phyloP scores from a whole-genome alignment of 2,888 invertebrate species.

The Sabellastarte sp. region DNA sequence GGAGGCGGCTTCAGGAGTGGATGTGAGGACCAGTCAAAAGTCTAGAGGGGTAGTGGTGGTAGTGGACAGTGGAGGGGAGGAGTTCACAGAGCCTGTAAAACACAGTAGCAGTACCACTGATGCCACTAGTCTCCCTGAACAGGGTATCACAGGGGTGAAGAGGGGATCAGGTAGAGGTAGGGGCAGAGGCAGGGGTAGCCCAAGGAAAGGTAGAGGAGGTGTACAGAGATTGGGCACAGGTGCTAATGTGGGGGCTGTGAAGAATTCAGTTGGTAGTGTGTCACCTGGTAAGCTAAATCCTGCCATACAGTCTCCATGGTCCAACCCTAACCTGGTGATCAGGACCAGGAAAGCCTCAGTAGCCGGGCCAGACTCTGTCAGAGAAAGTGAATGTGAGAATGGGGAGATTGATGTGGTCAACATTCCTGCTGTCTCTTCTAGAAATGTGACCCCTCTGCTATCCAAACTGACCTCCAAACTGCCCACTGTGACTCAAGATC shows the following conservation, averaged over 20 bases:
- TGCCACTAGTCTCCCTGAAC: not conserved
- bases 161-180: not conserved
- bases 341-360: conserved; percentile 50
- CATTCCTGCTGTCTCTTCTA: not conserved
- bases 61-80: not conserved
- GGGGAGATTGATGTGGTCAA: not conserved
- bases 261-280: too few species aligned
- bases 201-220: not conserved
- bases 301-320: conserved; percentile 46
- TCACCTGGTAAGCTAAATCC: too few species aligned
- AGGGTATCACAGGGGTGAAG: not conserved
- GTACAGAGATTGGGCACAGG: not conserved
- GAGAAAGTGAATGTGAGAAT: not conserved
- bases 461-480: not conserved
- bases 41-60: not conserved
- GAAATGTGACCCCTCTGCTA: not conserved
- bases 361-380: not conserved
- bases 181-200: not conserved
- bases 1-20: not conserved
- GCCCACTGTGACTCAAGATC: not conserved
- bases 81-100: not conserved
- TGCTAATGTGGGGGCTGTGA: too few species aligned
- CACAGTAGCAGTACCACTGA: not conserved
- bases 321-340: conserved; percentile 58
- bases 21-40: not conserved